A percentile compares a stretch with the other conserved stretches of the same genome.
phyloP scores from a whole-genome alignment of 2,888 invertebrate genomes.

The Habrosyne pyritoides region DNA sequence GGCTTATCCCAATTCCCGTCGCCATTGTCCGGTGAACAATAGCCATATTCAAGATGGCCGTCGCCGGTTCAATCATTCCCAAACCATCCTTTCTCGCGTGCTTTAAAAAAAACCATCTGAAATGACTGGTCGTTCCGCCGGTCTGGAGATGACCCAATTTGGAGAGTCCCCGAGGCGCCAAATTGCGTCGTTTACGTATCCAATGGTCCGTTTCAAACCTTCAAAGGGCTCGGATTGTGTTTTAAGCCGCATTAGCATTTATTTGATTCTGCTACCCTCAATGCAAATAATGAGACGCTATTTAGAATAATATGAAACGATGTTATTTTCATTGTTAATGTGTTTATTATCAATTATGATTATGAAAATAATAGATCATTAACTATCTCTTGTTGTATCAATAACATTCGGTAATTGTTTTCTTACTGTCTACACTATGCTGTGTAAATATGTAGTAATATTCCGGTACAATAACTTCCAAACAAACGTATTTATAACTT shows the following conservation, averaged over 20 bases:
- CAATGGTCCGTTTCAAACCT: conserved; percentile 33
- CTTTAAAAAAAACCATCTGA: conserved; percentile 28
- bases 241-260: conserved; percentile 20
- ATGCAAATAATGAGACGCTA: background rate
- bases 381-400: background rate
- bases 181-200: conserved; percentile 52
- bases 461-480: background rate
- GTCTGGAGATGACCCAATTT: conserved; percentile 48
- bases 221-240: conserved; percentile 31
- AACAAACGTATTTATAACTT: background rate
- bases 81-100: conserved; percentile 32
- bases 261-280: background rate
- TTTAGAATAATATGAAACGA: background rate
- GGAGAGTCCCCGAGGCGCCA: conserved; percentile 44
- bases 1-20: conserved; percentile 66
- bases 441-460: too few species aligned
- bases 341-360: background rate
- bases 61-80: conserved; percentile 31
- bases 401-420: conserved; percentile 1
- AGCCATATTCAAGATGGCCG: conserved; percentile 54
- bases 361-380: background rate
- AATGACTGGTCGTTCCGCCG: conserved; percentile 20
- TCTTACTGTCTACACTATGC: background rate
- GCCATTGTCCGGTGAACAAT: conserved; percentile 71
- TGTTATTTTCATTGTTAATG: background rate